Conservation (phyloP, 2,797 vertebrate species). For the Trachurus trachurus region DNA sequence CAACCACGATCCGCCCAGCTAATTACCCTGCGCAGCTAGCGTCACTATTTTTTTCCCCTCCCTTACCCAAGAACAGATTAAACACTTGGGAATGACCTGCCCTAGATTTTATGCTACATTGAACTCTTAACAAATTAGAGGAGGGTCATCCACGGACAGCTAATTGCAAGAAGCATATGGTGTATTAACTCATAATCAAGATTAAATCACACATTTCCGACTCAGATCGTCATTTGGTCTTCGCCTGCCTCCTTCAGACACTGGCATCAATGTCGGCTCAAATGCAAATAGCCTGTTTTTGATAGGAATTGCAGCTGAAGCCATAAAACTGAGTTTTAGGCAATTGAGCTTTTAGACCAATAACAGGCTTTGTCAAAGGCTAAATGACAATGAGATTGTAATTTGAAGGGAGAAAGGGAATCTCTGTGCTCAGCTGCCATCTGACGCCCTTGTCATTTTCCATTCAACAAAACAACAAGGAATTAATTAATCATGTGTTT, state of each 20-base stretch:
- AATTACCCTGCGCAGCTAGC: constrained; percentile 76
- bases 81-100: constrained; percentile 86
- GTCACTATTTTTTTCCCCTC: constrained; percentile 1
- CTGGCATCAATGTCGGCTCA: constrained; percentile 19
- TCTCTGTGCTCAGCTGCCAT: constrained; percentile 49
- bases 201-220: constrained; percentile 81
- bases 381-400: constrained; percentile 44
- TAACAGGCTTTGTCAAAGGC: constrained; percentile 41
- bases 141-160: constrained; percentile 84
- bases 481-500: constrained; percentile 71
- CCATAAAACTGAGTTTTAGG: neutral
- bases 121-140: constrained; percentile 87
- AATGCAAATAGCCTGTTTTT: constrained; percentile 45
- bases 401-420: constrained; percentile 41
- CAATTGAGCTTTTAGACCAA: constrained; percentile 53
- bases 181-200: constrained; percentile 86
- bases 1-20: constrained; percentile 75
- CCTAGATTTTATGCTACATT: constrained; percentile 87
- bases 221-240: constrained; percentile 58
- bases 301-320: constrained; percentile 26
- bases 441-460: constrained; percentile 48
- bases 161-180: constrained; percentile 87
- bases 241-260: constrained; percentile 22
- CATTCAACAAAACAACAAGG: constrained; percentile 55
- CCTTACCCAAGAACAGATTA: constrained; percentile 77